These are phyloP conservation scores for Myotis planiceps DNA, from an alignment of 2,797 vertebrate genomes.

Conservation along the genomic window DNA sequence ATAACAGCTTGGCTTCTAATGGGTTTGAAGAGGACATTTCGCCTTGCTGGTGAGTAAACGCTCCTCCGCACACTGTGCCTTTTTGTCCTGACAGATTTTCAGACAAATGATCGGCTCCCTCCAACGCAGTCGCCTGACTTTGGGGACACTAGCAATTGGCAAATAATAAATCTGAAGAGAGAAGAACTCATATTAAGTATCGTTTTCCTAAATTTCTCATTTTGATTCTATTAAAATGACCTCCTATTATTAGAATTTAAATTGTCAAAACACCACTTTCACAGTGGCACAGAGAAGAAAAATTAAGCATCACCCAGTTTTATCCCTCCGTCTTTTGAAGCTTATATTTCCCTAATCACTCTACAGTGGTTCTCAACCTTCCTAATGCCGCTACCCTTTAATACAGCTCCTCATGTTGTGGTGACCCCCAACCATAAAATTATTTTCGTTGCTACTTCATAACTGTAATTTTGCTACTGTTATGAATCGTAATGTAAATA, in stretches of 20 bases:
- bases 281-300: not conserved
- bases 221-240: not conserved
- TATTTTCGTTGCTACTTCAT: no score
- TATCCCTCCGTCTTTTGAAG: not conserved
- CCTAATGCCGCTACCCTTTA: no score
- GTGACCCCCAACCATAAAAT: no score
- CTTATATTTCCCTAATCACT: not conserved
- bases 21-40: not conserved
- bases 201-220: not conserved
- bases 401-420: no score
- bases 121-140: not conserved
- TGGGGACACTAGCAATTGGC: not conserved
- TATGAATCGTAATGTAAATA: no score
- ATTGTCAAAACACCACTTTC: slow-evolving; percentile 28
- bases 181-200: not conserved
- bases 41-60: not conserved
- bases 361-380: no score
- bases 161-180: not conserved
- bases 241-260: slow-evolving; percentile 30
- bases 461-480: no score
- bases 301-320: not conserved
- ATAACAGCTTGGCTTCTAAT: not conserved
- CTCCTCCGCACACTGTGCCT: rapidly evolving
- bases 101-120: not conserved
- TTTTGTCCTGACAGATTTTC: not conserved